Conservation (phyloP, 92 coral and sea anemone genomes). For the Diadumene lineata region DNA sequence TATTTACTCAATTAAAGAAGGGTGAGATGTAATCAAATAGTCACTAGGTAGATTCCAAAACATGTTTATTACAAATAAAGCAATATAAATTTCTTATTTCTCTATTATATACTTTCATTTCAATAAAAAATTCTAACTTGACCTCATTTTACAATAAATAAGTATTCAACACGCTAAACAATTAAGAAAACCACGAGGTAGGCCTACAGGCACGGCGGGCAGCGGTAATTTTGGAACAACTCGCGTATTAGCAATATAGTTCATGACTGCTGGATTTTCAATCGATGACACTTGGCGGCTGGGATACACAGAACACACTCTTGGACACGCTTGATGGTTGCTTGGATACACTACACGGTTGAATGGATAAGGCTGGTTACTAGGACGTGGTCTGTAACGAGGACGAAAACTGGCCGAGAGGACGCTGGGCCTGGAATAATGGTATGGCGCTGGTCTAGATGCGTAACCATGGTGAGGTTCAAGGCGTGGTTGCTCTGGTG, state of each 20-base stretch:
- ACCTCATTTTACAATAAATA: conserved; percentile 1
- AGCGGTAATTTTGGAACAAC: background rate
- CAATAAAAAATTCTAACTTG: no score
- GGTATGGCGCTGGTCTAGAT: background rate
- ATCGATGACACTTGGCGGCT: background rate
- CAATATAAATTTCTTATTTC: no score
- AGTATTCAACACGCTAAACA: background rate
- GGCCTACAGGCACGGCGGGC: background rate
- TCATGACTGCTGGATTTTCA: background rate
- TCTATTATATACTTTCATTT: no score
- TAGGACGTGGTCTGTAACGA: background rate
- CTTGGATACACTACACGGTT: conserved; percentile 1
- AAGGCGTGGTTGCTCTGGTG: background rate
- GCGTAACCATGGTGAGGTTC: conserved; percentile 1
- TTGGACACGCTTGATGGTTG: background rate
- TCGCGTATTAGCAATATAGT: background rate
- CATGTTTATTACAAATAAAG: no score
- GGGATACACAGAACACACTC: background rate
- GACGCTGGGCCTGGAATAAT: background rate
- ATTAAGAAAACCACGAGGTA: background rate
- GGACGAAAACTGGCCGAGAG: background rate
- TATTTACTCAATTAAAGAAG: no score
- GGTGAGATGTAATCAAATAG: no score
- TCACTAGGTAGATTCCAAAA: no score
- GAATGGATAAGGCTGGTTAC: background rate